phyloP scores from a whole-genome alignment of 2,113 vertebrate genomes.

The Prietella phreatophila region DNA sequence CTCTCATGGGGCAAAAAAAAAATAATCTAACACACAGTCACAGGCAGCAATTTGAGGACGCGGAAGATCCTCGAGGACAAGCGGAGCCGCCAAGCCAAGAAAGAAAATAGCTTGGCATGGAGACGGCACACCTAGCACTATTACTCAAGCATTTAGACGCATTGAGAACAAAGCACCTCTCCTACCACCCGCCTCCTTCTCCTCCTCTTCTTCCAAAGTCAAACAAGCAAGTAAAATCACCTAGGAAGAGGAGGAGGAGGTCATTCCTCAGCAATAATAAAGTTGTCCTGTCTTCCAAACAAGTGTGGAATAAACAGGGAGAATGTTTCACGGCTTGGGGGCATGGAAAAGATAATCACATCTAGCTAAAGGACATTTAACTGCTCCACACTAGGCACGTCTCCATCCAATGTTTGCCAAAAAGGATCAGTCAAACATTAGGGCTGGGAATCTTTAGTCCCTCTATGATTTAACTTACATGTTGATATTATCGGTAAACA shows the following conservation, averaged over 20 bases:
- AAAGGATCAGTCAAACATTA: background rate
- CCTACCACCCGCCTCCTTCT: background rate
- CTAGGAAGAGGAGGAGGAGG: conserved; percentile 2
- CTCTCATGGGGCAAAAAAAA: background rate
- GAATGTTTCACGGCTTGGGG: background rate
- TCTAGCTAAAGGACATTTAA: background rate
- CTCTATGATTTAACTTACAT: background rate
- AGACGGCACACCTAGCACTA: conserved; percentile 19
- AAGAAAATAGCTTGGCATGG: conserved; percentile 44
- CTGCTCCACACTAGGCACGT: background rate
- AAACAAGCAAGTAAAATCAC: conserved; percentile 43
- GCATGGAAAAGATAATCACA: background rate
- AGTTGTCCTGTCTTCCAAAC: background rate
- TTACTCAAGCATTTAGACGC: conserved; percentile 41
- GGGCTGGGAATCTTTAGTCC: background rate
- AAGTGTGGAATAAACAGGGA: background rate
- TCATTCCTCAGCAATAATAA: conserved; percentile 26
- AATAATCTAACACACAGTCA: background rate
- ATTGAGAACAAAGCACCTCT: conserved; percentile 28
- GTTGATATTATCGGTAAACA: background rate
- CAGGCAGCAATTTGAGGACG: conserved; percentile 21
- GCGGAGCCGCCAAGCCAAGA: background rate
- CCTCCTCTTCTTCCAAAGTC: conserved; percentile 13
- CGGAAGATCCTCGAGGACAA: conserved; percentile 26
- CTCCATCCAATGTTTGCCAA: background rate